Evolutionary conservation across 1,140 invertebrate genomes (phyloP).

Genomic region (Planococcus citri): DNA sequence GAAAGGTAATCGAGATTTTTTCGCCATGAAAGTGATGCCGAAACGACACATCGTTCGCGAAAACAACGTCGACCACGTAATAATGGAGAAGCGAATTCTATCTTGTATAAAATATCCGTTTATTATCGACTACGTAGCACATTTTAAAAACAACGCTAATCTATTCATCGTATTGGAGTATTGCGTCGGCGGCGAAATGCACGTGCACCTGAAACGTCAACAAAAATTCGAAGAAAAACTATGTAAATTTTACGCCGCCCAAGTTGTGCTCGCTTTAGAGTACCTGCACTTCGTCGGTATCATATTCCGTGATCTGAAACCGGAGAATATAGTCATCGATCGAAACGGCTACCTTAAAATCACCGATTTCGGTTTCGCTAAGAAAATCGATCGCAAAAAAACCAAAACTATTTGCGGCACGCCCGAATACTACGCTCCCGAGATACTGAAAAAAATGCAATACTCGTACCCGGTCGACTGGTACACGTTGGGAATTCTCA

Average conservation of each 20-base stretch:
- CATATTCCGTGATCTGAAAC: conserved; percentile 74
- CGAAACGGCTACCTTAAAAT: conserved; percentile 89
- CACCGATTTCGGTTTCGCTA: conserved; percentile 95
- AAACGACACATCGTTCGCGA: conserved; percentile 73
- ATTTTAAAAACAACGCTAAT: conserved; percentile 75
- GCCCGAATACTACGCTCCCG: conserved; percentile 73
- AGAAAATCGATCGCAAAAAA: conserved; percentile 48
- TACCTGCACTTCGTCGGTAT: conserved; percentile 81
- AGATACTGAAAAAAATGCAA: conserved; percentile 56
- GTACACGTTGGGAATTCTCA: conserved; percentile 86
- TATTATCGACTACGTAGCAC: conserved; percentile 65
- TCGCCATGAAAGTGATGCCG: conserved; percentile 83
- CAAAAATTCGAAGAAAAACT: conserved; percentile 41
- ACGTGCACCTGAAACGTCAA: conserved; percentile 46
- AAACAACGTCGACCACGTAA: conserved; percentile 73
- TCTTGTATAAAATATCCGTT: conserved; percentile 70
- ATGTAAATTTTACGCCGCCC: conserved; percentile 51
- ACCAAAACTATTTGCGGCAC: conserved; percentile 53
- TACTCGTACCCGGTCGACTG: conserved; percentile 94
- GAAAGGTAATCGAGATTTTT: conserved; percentile 39
- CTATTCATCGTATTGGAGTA: conserved; percentile 73
- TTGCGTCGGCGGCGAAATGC: conserved; percentile 70
- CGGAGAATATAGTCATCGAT: conserved; percentile 86
- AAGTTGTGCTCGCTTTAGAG: conserved; percentile 86
- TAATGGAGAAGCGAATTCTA: conserved; percentile 75